Evolutionary conservation across 2,888 invertebrate genomes (phyloP), one percentile per base, ranked within the genome.

Genomic region (Nephrocerus scutellatus): DNA sequence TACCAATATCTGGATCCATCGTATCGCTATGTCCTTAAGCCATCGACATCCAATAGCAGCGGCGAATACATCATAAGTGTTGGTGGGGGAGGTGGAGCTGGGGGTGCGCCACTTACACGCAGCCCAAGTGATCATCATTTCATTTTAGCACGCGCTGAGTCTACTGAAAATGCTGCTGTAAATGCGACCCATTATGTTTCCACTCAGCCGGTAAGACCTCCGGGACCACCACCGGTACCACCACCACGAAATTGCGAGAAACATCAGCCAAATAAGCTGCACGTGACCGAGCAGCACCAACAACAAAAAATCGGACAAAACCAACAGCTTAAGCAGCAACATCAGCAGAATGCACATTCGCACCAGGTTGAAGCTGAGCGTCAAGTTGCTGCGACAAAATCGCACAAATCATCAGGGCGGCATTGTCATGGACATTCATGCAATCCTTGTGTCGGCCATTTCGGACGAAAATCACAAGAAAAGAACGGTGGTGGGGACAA

Each of bases 51-150:
- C 32, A 72, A 72, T 41, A 76, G 77, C 10, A 84, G 81, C 47
- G 79, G 82, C 29, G 79, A 79, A 46, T 85, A 83, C 54, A 74
- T 84, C 10, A 76, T 85, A 15, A 79, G 80, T 2, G 77, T 83
- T 20, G 82, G 81, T 10, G 81, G 81, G 4, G 80, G 79, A 1
- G 21, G 33, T 5, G 48, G 53, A 1, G 33, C 51, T 5, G 77
- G 79, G 1, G n/a, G n/a, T n/a, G n/a, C n/a, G n/a, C n/a, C n/a
- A n/a, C n/a, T n/a, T n/a, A 56, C 59, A 20, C 70, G 78, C 24
- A 79, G 79, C 48, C 72, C 77, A 39, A 74, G 75, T 34, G 81
- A 81, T 31, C 79, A 79, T 50, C 80, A 79, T 47, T 81, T 79
- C 53, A 78, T 83, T 47, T 72, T 84, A n/a, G 76, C 81, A 2